Conservation (phyloP, 2,113 vertebrate genomes). For the Leptosomus discolor region DNA sequence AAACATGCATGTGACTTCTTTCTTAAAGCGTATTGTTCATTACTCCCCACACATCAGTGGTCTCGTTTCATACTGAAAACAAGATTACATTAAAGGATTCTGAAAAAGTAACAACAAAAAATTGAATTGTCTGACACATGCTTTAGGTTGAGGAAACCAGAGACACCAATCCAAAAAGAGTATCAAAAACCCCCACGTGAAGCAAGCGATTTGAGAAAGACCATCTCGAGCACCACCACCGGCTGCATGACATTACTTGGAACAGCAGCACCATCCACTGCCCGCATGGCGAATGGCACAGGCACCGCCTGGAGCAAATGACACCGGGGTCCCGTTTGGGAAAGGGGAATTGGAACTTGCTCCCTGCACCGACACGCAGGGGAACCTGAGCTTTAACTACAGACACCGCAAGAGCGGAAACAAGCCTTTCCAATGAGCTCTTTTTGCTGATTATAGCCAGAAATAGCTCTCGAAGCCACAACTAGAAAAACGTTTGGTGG, state of each 20-base stretch:
- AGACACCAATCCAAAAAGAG: not conserved
- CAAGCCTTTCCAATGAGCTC: not conserved
- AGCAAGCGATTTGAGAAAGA: fast-evolving
- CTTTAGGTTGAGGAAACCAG: not conserved
- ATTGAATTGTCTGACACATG: too few species aligned
- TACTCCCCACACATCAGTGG: not conserved
- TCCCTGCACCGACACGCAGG: fast-evolving
- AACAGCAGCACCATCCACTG: not conserved
- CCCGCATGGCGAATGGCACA: not conserved
- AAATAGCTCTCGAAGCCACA: not conserved
- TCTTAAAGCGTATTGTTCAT: not conserved
- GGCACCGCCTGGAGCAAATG: fast-evolving
- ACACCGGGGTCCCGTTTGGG: fast-evolving
- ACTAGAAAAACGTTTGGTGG: not conserved
- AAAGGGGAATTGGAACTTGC: fast-evolving
- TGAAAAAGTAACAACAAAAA: not conserved
- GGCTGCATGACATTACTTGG: not conserved
- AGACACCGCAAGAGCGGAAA: too few species aligned
- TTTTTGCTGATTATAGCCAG: not conserved
- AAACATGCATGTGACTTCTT: not conserved
- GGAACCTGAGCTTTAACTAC: not conserved
- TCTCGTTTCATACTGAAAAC: not conserved
- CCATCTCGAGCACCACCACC: fast-evolving
- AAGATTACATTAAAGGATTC: not conserved
- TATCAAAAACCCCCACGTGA: fast-evolving